Conservation (phyloP, 2,113 vertebrate species). For the Gallinago paraguaiae region DNA sequence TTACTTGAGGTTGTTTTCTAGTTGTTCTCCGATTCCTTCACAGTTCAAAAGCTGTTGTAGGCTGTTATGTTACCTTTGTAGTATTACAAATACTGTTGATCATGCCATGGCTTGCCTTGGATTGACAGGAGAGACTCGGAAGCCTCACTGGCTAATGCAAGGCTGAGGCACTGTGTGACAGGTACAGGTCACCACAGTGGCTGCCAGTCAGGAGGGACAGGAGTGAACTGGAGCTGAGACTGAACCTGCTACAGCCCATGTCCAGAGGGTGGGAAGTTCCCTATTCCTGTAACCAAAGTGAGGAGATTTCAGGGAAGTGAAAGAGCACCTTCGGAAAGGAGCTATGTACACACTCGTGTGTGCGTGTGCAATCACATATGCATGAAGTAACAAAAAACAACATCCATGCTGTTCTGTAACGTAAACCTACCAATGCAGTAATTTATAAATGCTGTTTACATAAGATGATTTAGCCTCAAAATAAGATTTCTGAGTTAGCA, state of each 20-base stretch:
- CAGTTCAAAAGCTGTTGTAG: background rate
- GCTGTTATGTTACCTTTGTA: background rate
- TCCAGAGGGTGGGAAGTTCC: background rate
- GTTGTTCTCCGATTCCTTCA: background rate
- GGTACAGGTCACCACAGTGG: background rate
- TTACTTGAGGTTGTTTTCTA: background rate
- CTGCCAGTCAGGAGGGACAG: background rate
- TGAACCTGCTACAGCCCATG: fast-evolving
- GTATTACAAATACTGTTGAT: background rate
- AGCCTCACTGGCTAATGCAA: background rate
- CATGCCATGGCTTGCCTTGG: background rate
- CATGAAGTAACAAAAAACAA: background rate
- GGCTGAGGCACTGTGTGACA: background rate
- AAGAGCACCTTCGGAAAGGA: background rate
- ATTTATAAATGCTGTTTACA: background rate
- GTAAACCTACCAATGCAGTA: background rate
- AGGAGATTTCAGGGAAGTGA: background rate
- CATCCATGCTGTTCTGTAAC: background rate
- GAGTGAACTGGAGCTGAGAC: background rate
- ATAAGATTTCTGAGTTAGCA: background rate
- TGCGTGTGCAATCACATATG: background rate
- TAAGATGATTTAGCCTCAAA: background rate
- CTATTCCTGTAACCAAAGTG: background rate
- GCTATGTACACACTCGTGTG: background rate
- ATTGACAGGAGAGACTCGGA: background rate